Evolutionary conservation across 2,888 invertebrate genomes (phyloP).

Genomic region (Rhyacophila evoluta): DNA sequence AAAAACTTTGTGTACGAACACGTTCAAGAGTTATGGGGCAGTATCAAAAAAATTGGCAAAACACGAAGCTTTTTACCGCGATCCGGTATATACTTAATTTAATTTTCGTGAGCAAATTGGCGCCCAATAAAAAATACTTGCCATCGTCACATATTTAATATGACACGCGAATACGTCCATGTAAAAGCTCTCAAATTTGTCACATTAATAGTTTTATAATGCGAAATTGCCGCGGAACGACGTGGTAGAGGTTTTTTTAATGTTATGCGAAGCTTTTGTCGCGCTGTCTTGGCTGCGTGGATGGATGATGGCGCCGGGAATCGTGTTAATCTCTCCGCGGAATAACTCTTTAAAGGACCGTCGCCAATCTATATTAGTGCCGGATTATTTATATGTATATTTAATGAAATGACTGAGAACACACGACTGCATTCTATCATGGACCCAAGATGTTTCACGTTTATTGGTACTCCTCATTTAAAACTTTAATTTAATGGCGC

Average conservation of each 20-base stretch:
- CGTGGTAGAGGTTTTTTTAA: not conserved
- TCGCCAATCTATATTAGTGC: not conserved
- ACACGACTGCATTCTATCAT: not conserved
- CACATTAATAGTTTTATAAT: slow-evolving; percentile 19
- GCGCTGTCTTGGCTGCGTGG: not conserved
- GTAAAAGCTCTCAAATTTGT: not conserved
- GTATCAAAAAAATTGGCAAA: not conserved
- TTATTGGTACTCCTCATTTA: too few species aligned
- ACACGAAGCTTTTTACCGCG: not conserved
- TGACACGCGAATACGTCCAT: not conserved
- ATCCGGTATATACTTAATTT: not conserved
- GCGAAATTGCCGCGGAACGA: not conserved
- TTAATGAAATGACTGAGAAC: not conserved
- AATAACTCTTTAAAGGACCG: slow-evolving; percentile 14
- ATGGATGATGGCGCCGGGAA: not conserved
- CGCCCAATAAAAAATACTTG: not conserved
- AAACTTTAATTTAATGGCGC: too few species aligned
- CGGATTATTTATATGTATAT: not conserved
- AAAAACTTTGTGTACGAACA: not conserved
- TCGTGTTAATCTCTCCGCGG: slow-evolving; percentile 11
- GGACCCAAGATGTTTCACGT: too few species aligned
- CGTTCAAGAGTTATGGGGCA: not conserved
- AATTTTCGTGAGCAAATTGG: slow-evolving; percentile 3
- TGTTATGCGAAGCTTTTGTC: not conserved
- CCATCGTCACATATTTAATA: not conserved